phyloP scores from a whole-genome alignment of 2,113 vertebrate genomes.

The Eurypyga helias region DNA sequence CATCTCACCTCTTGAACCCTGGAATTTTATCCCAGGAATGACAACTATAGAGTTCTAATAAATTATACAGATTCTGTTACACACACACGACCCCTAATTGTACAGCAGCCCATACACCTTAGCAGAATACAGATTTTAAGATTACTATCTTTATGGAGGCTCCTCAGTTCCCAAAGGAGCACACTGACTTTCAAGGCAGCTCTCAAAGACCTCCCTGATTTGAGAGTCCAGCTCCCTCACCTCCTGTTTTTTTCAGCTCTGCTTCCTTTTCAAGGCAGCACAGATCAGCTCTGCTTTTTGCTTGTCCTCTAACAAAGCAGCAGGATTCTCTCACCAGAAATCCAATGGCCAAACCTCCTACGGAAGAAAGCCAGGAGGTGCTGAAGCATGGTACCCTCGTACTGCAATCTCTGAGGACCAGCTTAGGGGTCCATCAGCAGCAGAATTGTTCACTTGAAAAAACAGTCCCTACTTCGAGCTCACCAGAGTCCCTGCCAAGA shows the following conservation, averaged over 20 bases:
- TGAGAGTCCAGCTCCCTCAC: not conserved
- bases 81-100: not conserved
- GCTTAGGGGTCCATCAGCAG: not conserved
- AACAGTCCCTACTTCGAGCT: not conserved
- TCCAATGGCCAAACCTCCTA: not conserved
- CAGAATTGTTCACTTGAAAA: not conserved
- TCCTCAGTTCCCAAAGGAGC: not conserved
- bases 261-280: not conserved
- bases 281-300: not conserved
- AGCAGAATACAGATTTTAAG: not conserved
- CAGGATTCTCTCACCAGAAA: not conserved
- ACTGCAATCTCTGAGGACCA: not conserved
- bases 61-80: fast-evolving
- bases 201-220: not conserved
- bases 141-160: not conserved
- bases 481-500: not conserved
- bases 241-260: not conserved
- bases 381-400: not conserved
- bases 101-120: not conserved
- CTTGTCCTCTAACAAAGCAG: not conserved
- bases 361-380: not conserved
- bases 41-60: not conserved
- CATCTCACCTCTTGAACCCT: not conserved
- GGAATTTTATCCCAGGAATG: not conserved
- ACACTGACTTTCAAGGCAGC: not conserved